A percentile compares a stretch with the other conserved stretches of the same genome.
Evolutionary conservation across 92 coral and sea anemone species (phyloP).

Genomic region (Zoanthus sociatus): DNA sequence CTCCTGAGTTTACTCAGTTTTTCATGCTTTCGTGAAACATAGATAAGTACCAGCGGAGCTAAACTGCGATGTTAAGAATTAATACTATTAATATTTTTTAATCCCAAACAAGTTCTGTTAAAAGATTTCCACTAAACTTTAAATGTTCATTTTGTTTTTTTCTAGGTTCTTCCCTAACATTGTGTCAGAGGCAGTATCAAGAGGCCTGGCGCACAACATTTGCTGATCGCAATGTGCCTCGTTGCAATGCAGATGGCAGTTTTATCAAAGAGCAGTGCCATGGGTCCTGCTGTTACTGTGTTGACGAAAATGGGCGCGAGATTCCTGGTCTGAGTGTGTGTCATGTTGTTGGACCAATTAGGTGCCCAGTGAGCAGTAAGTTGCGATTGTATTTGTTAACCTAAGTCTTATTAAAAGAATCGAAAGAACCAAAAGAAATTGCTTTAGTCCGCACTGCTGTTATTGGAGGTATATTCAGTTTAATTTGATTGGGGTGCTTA

Average conservation of each 20-base stretch:
- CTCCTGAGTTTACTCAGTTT: too few relatives aligned
- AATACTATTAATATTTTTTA: too few relatives aligned
- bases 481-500: too few relatives aligned
- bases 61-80: too few relatives aligned
- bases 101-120: not conserved
- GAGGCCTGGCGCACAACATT: constrained; percentile 10
- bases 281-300: constrained; percentile 64
- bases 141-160: not conserved
- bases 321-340: constrained; percentile 46
- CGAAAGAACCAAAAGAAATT: too few relatives aligned
- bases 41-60: too few relatives aligned
- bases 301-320: constrained; percentile 51
- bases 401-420: too few relatives aligned
- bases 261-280: constrained; percentile 61
- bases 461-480: too few relatives aligned
- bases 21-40: too few relatives aligned
- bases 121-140: not conserved
- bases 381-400: not conserved
- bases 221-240: constrained; percentile 51
- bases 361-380: constrained; percentile 38
- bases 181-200: constrained; percentile 69
- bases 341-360: constrained; percentile 23
- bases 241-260: constrained; percentile 67
- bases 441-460: too few relatives aligned
- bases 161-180: constrained; percentile 42